Base-by-base conservation (phyloP, 2,113 vertebrate genomes). In the Alligator sinensis region DNA sequence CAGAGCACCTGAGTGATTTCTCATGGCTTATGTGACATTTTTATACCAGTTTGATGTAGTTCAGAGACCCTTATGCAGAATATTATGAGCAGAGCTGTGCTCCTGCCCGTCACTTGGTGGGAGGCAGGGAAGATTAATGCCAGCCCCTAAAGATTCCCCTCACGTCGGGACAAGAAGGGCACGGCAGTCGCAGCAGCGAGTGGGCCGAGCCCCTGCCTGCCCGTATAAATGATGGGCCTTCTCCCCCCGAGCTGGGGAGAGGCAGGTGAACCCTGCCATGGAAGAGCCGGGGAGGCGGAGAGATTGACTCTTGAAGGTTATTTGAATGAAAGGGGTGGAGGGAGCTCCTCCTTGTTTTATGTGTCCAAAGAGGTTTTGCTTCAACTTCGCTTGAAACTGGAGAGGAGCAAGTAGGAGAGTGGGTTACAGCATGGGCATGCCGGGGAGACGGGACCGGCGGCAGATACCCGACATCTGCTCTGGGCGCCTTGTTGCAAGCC, bases 121-220 rank as follows among this genome's bases (percentile, higher is more conserved):
- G 86, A 93, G 86, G 91, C 79, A 68, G 59, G 0, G 1, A 78
- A 78, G 81, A 79, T 93, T 75, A 38, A 91, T 62, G 63, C 76
- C 7, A 1, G 25, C 15, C 81, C 84, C 75, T 92, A 64, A 54
- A 47, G 59, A 87, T 84, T 92, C 79, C 77, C 74, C 80, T 91
- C 84, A 87, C n/a, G 63, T 82, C 61, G 22, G 57, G 80, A 24
- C 24, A 68, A 82, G 79, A 91, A 87, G 84, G 80, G 63, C 84
- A 87, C 68, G 79, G 62, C 60, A 91, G 91, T 70, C 75, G 88
- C 5, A n/a, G 76, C 11, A 10, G 38, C 5, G 19, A 59, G 34
- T 30, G 64, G 83, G 78, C 84, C 72, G 77, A 81, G 77, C 83
- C 10, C 5, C 4, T 57, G 55, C 61, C 64, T 25, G 47, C 27